These are phyloP conservation scores for Trichonephila inaurata DNA, from an alignment of 1,140 invertebrate genomes.

Conservation along the genomic window DNA sequence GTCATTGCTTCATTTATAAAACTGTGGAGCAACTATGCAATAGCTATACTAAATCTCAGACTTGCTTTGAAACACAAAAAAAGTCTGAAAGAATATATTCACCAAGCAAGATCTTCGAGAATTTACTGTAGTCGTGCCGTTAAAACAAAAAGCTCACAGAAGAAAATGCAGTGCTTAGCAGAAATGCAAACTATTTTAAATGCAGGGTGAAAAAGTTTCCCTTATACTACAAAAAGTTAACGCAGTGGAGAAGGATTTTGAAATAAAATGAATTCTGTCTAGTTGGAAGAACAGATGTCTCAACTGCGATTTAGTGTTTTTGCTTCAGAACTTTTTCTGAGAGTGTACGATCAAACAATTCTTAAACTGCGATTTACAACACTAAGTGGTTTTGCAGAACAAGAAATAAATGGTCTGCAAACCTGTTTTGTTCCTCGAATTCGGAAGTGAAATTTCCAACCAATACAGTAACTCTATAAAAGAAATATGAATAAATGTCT, in stretches of 20 bases:
- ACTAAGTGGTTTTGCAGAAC: constrained; percentile 23
- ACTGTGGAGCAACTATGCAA: too few species aligned
- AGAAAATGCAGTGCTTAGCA: background rate
- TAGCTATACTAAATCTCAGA: too few species aligned
- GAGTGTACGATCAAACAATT: background rate
- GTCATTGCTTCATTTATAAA: too few species aligned
- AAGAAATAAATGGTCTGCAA: constrained; percentile 12
- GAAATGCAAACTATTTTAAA: constrained; percentile 11
- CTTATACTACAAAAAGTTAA: background rate
- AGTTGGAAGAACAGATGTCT: constrained; percentile 4
- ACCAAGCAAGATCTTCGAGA: background rate
- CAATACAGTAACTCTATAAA: background rate
- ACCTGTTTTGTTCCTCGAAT: background rate
- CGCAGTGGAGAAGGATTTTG: background rate
- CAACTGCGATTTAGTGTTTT: constrained; percentile 4
- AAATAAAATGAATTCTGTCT: background rate
- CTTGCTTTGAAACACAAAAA: too few species aligned
- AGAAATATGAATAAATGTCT: constrained; percentile 3
- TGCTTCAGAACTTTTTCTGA: background rate
- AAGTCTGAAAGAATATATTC: too few species aligned
- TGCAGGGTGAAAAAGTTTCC: background rate
- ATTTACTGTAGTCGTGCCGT: background rate
- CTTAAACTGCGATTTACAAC: constrained; percentile 8
- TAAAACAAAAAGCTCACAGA: background rate
- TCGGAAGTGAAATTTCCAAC: background rate